Evolutionary conservation across 2,113 vertebrate genomes (phyloP).

Genomic region (Pleuronectes platessa): DNA sequence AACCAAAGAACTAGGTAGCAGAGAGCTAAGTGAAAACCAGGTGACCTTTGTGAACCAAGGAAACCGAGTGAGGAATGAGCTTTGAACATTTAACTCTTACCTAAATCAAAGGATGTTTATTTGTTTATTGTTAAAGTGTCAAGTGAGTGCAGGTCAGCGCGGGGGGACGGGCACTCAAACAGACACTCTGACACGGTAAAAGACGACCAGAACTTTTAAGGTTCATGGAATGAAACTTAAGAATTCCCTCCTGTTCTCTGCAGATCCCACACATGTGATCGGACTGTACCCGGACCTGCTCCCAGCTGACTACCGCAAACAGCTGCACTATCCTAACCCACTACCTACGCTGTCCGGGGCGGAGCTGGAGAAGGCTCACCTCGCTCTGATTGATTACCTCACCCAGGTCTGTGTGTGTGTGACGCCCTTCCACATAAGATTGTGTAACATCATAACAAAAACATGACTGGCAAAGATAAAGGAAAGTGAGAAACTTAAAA

Average conservation of each 20-base stretch:
- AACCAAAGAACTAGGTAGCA: no score
- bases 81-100: no score
- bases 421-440: neutral
- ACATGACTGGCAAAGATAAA: neutral
- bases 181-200: no score
- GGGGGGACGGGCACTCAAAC: no score
- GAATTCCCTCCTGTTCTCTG: neutral
- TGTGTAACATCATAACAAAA: neutral
- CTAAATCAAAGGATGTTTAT: no score
- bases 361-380: constrained; percentile 95
- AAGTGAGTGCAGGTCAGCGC: no score
- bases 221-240: neutral
- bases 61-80: no score
- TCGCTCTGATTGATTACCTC: constrained; percentile 97
- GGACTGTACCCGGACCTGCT: constrained; percentile 97
- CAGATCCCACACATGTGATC: constrained; percentile 98
- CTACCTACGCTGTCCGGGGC: constrained; percentile 91
- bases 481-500: neutral
- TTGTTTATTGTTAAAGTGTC: no score
- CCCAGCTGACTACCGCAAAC: constrained; percentile 95
- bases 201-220: no score
- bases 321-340: constrained; percentile 96
- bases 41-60: no score
- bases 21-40: no score
- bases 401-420: constrained; percentile 84